Conservation (phyloP, 1,140 invertebrate species). For the Yoshiicerus persimilis region DNA sequence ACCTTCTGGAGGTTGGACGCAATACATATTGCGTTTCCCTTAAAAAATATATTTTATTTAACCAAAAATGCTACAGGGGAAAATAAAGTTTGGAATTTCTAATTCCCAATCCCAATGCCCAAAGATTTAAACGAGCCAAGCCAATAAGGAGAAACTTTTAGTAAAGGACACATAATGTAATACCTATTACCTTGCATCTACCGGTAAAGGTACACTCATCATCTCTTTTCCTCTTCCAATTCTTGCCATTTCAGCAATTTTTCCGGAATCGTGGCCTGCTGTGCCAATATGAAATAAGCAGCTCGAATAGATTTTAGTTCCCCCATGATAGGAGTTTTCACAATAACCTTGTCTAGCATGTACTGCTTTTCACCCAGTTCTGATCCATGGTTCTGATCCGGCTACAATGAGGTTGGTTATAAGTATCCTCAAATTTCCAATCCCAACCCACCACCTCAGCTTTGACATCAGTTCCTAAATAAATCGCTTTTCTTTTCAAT, state of each 20-base stretch:
- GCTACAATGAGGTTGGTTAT: conserved; percentile 53
- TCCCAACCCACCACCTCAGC: conserved; percentile 78
- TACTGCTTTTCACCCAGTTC: conserved; percentile 56
- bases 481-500: conserved; percentile 74
- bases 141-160: too few relatives aligned
- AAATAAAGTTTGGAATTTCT: too few relatives aligned
- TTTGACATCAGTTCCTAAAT: conserved; percentile 71
- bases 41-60: too few relatives aligned
- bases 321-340: conserved; percentile 67
- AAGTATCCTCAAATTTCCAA: conserved; percentile 57
- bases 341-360: conserved; percentile 59
- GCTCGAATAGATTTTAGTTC: conserved; percentile 68
- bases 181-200: conserved; percentile 76
- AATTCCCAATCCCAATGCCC: too few relatives aligned
- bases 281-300: conserved; percentile 73
- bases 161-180: too few relatives aligned
- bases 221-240: conserved; percentile 71
- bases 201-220: conserved; percentile 70
- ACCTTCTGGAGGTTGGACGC: conserved; percentile 72
- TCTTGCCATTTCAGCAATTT: conserved; percentile 73
- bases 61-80: too few relatives aligned
- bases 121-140: too few relatives aligned
- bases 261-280: conserved; percentile 74
- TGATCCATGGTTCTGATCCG: too few relatives aligned
- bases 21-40: conserved; percentile 86